These are phyloP conservation scores for Dioctria linearis DNA, from an alignment of 2,888 invertebrate species.

Conservation along the genomic window DNA sequence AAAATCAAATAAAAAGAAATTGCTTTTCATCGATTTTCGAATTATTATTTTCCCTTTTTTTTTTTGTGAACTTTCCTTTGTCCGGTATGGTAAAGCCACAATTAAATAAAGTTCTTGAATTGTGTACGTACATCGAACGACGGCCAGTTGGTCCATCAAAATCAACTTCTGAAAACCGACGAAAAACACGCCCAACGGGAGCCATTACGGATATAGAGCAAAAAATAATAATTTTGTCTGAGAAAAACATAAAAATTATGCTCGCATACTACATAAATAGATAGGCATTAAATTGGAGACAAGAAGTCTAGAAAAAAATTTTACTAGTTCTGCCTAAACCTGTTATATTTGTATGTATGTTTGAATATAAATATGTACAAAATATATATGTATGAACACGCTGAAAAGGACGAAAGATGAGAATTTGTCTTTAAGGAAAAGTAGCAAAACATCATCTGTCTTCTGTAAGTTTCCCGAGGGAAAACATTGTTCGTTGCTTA, in stretches of 20 bases:
- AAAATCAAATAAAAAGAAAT: neutral
- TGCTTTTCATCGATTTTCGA: neutral
- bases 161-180: neutral
- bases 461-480: neutral
- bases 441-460: slow-evolving; percentile 24
- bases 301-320: slow-evolving; percentile 40
- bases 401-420: slow-evolving; percentile 23
- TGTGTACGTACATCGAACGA: too few species aligned
- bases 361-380: too few species aligned
- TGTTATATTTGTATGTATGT: too few species aligned
- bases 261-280: slow-evolving; percentile 29
- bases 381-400: neutral
- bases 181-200: neutral
- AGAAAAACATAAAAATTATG: slow-evolving; percentile 42
- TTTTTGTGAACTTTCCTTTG: neutral
- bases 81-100: slow-evolving; percentile 5
- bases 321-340: slow-evolving; percentile 6
- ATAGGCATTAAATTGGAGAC: slow-evolving; percentile 41
- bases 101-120: slow-evolving; percentile 28
- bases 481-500: slow-evolving; percentile 40
- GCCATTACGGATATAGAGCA: neutral
- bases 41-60: neutral
- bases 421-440: neutral
- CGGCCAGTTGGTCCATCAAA: neutral
- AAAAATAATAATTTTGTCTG: slow-evolving; percentile 10